Evolutionary conservation across 1,140 invertebrate genomes (phyloP).

Genomic region (Orius laevigatus): DNA sequence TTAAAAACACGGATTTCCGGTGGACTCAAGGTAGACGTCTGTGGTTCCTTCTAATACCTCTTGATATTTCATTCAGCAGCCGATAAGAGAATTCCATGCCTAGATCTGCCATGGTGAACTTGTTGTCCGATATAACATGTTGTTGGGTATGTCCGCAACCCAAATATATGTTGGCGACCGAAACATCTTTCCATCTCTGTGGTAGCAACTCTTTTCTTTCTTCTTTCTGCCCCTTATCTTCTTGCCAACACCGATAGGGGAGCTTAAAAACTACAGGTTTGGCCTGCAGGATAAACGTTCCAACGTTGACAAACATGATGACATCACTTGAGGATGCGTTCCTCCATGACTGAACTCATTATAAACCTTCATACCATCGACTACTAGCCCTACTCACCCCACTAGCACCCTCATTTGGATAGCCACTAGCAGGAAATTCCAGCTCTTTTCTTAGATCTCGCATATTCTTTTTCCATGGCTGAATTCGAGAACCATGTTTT

Average conservation of each 20-base stretch:
- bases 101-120: conserved; percentile 73
- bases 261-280: conserved; percentile 69
- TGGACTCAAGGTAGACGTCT: conserved; percentile 70
- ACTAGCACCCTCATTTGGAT: conserved; percentile 98
- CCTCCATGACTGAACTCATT: conserved; percentile 89
- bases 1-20: conserved; percentile 72
- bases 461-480: conserved; percentile 87
- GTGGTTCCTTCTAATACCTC: conserved; percentile 81
- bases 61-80: conserved; percentile 97
- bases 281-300: conserved; percentile 57
- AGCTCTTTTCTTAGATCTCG: conserved; percentile 62
- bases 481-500: conserved; percentile 93
- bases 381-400: conserved; percentile 84
- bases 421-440: conserved; percentile 64
- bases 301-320: conserved; percentile 69
- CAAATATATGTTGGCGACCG: no score
- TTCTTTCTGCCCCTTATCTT: conserved; percentile 45
- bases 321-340: conserved; percentile 80
- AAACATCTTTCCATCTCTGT: conserved; percentile 52
- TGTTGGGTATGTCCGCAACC: conserved; percentile 38
- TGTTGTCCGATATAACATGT: conserved; percentile 50
- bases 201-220: conserved; percentile 24
- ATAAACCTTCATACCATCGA: conserved; percentile 62
- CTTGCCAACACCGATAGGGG: conserved; percentile 62
- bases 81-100: conserved; percentile 97